These are phyloP conservation scores for Ferdinandea cuprea DNA, from an alignment of 2,888 invertebrate species.

Conservation along the genomic window DNA sequence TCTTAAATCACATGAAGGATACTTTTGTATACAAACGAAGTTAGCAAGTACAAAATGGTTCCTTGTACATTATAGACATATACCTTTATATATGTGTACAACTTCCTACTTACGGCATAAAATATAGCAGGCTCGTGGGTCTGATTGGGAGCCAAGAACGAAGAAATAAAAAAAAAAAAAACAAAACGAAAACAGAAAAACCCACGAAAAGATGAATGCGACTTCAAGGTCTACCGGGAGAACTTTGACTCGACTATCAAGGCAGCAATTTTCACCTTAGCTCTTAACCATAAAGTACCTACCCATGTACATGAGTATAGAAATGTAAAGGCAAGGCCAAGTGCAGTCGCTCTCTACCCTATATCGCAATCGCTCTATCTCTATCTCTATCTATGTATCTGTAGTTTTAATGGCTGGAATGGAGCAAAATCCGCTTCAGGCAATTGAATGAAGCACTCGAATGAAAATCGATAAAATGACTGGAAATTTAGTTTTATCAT, in stretches of 20 bases:
- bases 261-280: constrained; percentile 72
- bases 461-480: constrained; percentile 73
- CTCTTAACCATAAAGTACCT: constrained; percentile 23
- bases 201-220: constrained; percentile 63
- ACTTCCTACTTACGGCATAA: constrained; percentile 41
- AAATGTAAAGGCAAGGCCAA: constrained; percentile 41
- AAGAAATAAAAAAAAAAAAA: constrained; percentile 63
- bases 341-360: constrained; percentile 14
- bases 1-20: constrained; percentile 73
- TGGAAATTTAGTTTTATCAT: constrained; percentile 69
- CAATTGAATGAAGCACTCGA: constrained; percentile 71
- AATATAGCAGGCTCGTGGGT: constrained; percentile 49
- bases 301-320: background rate
- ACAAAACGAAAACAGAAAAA: constrained; percentile 50
- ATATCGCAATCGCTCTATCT: constrained; percentile 8
- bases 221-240: constrained; percentile 61
- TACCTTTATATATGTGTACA: constrained; percentile 21
- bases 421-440: constrained; percentile 58
- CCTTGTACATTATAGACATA: background rate
- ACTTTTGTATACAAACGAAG: constrained; percentile 64
- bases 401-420: constrained; percentile 13
- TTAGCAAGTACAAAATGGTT: constrained; percentile 44
- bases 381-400: constrained; percentile 11
- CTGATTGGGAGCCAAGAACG: constrained; percentile 69
- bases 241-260: constrained; percentile 70